Evolutionary conservation across 1,140 invertebrate species (phyloP).

Genomic region (Drosophila chauvacae): DNA sequence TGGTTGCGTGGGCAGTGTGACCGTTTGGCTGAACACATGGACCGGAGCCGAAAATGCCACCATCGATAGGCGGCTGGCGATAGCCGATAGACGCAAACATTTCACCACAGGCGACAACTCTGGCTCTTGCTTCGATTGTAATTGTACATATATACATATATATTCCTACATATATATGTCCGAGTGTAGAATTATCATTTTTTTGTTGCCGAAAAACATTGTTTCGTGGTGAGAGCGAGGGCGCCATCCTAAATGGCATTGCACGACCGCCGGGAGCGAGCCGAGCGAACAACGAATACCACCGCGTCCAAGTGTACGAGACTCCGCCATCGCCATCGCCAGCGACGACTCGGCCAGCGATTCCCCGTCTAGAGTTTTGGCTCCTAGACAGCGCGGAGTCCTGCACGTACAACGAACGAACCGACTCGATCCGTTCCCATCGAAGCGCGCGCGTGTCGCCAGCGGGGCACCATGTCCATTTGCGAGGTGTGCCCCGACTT

Average conservation of each 20-base stretch:
- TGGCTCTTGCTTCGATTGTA: slow-evolving; percentile 47
- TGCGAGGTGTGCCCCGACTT: slow-evolving; percentile 76
- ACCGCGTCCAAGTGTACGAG: slow-evolving; percentile 36
- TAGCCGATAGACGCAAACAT: slow-evolving; percentile 17
- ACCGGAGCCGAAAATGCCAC: slow-evolving; percentile 2
- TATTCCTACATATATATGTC: slow-evolving; percentile 50
- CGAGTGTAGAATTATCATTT: slow-evolving; percentile 51
- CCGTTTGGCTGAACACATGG: slow-evolving; percentile 10
- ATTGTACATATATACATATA: slow-evolving; percentile 51
- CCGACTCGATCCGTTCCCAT: slow-evolving; percentile 1
- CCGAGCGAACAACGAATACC: slow-evolving; percentile 59
- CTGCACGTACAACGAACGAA: slow-evolving; percentile 4
- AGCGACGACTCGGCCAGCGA: slow-evolving; percentile 33
- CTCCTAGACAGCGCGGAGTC: slow-evolving; percentile 22
- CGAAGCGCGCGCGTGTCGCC: slow-evolving; percentile 5
- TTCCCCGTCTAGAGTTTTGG: slow-evolving; percentile 15
- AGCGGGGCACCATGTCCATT: slow-evolving; percentile 65
- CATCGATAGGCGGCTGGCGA: slow-evolving; percentile 9
- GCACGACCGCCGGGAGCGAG: slow-evolving; percentile 56
- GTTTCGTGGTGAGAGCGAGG: slow-evolving; percentile 68
- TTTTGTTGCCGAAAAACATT: slow-evolving; percentile 64
- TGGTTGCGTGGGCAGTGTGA: slow-evolving; percentile 11
- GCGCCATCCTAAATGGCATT: slow-evolving; percentile 77
- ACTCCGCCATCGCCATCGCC: slow-evolving; percentile 43
- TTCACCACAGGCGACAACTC: slow-evolving; percentile 26